Percentiles rank a stretch among this genome's conserved stretches.
Evolutionary conservation across 2,888 invertebrate genomes (phyloP).

Genomic region (Panopea generosa): DNA sequence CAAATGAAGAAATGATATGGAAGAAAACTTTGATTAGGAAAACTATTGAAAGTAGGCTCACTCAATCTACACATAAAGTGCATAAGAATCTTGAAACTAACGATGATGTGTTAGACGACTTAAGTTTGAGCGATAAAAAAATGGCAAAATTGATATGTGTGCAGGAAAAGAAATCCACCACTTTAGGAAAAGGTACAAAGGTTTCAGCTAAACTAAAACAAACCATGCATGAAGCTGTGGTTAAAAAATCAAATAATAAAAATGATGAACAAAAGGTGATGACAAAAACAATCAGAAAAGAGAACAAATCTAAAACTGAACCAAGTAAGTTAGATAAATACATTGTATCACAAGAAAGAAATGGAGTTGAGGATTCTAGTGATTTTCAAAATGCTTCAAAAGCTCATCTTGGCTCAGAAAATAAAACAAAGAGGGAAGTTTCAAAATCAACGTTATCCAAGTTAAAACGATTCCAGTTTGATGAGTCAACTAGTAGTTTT

Average conservation of each 20-base stretch:
- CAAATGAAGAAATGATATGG: neutral
- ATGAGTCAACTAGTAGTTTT: slow-evolving; percentile 41
- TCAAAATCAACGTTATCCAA: slow-evolving; percentile 62
- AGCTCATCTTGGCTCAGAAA: neutral
- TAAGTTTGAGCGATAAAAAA: slow-evolving; percentile 17
- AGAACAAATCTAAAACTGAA: too few species aligned
- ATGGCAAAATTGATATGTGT: slow-evolving; percentile 54
- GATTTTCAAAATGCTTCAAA: too few species aligned
- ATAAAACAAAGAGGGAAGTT: slow-evolving; percentile 14
- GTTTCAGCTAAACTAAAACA: slow-evolving; percentile 8
- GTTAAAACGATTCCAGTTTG: slow-evolving; percentile 63
- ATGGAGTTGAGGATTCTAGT: too few species aligned
- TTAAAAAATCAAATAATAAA: slow-evolving; percentile 1
- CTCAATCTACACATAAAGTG: slow-evolving; percentile 26
- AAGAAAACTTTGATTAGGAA: slow-evolving; percentile 35
- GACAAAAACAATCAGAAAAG: too few species aligned
- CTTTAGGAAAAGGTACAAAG: slow-evolving; percentile 20
- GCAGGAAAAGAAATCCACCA: slow-evolving; percentile 49
- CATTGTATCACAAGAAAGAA: too few species aligned
- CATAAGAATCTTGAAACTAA: neutral
- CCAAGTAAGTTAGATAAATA: too few species aligned
- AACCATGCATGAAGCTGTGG: slow-evolving; percentile 6
- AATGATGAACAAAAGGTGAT: neutral
- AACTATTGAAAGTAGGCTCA: slow-evolving; percentile 55
- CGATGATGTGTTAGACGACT: slow-evolving; percentile 14